Percentiles rank a stretch among this genome's conserved stretches.
These are phyloP conservation scores for Danio jaintianensis DNA, from an alignment of 2,797 vertebrate genomes.

Conservation along the genomic window DNA sequence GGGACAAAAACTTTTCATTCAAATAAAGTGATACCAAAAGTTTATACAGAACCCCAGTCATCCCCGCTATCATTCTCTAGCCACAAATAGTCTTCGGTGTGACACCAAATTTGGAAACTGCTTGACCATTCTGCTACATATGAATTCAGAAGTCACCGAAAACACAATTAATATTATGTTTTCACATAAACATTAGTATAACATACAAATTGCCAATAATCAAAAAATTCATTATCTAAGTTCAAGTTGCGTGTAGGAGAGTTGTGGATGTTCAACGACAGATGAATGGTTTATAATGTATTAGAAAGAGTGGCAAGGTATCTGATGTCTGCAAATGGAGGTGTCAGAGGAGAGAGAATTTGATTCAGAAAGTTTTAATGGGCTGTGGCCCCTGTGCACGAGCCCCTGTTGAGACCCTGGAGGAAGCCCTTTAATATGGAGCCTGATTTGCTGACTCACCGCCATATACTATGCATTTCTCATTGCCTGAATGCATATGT, in stretches of 20 bases:
- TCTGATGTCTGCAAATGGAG: not conserved
- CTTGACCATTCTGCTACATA: no score
- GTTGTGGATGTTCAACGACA: not conserved
- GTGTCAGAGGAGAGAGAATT: not conserved
- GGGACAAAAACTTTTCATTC: no score
- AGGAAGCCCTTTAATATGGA: conserved; percentile 44
- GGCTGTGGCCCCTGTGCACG: conserved; percentile 44
- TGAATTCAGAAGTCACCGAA: no score
- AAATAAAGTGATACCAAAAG: no score
- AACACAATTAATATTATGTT: not conserved
- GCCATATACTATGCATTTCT: conserved; percentile 44
- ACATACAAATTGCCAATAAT: no score
- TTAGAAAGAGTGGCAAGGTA: not conserved
- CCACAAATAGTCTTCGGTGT: no score
- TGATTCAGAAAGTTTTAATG: conserved; percentile 49
- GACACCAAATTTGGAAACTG: no score
- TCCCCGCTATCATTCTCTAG: no score
- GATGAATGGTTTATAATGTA: not conserved
- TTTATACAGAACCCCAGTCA: no score
- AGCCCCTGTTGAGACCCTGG: conserved; percentile 36
- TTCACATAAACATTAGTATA: not conserved
- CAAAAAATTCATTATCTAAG: not conserved
- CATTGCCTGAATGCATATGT: conserved; percentile 30
- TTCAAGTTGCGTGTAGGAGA: not conserved
- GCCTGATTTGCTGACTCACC: conserved; percentile 29